Percentiles rank a stretch among this genome's conserved stretches.
These are phyloP conservation scores for Araneus ventricosus DNA, from an alignment of 1,140 invertebrate genomes.

Conservation along the genomic window DNA sequence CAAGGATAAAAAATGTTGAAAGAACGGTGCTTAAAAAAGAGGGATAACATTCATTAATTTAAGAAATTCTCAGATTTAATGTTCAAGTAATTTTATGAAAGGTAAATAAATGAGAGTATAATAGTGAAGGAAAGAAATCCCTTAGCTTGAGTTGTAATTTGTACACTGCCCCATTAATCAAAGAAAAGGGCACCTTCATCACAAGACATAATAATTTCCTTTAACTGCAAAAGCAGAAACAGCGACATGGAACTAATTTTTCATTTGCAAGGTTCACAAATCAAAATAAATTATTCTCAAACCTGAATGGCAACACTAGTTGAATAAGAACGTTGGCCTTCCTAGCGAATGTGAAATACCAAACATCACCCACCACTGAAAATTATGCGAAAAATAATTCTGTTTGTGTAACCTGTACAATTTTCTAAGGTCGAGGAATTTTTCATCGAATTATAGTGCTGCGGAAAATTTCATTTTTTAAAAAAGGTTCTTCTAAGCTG, in stretches of 20 bases:
- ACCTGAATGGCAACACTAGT: slow-evolving; percentile 9
- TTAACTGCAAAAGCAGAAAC: neutral
- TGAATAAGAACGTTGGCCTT: neutral
- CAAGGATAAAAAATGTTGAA: neutral
- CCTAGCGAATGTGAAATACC: neutral
- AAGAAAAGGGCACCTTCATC: neutral
- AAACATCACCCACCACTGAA: neutral
- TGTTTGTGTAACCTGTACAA: neutral
- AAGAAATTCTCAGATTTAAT: neutral
- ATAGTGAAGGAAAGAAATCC: neutral
- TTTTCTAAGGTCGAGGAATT: neutral
- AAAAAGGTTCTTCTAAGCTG: no score
- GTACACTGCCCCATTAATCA: neutral
- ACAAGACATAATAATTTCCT: neutral
- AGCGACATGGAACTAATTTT: neutral
- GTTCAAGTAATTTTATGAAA: neutral
- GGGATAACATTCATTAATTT: neutral
- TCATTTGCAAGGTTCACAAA: neutral
- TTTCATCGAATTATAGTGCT: neutral
- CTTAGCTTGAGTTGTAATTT: neutral
- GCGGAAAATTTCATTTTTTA: no score
- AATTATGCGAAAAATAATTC: neutral
- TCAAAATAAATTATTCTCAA: slow-evolving; percentile 6
- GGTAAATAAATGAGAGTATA: no score
- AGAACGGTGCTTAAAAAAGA: neutral